A percentile compares a stretch with the other conserved stretches of the same genome.
Conservation (phyloP, 2,888 invertebrate genomes). For the Drosophila infuscata region DNA sequence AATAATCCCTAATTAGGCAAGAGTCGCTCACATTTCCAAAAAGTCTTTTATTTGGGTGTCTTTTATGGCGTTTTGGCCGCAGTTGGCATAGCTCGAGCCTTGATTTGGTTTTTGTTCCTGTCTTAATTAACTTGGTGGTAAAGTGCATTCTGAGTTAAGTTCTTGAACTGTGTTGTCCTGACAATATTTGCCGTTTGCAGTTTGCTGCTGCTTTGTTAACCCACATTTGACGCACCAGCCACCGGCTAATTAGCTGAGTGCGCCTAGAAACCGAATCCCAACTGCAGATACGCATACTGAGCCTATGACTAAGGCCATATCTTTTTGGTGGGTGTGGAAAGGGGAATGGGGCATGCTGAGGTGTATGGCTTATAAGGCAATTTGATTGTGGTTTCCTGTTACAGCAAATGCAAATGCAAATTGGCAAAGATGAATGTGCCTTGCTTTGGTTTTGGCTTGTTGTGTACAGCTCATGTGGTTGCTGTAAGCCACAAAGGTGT, state of each 20-base stretch:
- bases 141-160: constrained; percentile 51
- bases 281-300: constrained; percentile 7
- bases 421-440: constrained; percentile 64
- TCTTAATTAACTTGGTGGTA: constrained; percentile 79
- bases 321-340: background rate
- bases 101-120: constrained; percentile 35
- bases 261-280: constrained; percentile 39
- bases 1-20: constrained; percentile 73
- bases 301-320: constrained; percentile 20
- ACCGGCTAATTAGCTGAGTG: constrained; percentile 74
- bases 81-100: constrained; percentile 10
- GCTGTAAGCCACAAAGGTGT: background rate
- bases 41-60: constrained; percentile 7
- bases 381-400: constrained; percentile 28
- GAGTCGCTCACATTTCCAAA: constrained; percentile 13
- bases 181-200: constrained; percentile 34
- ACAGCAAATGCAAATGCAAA: constrained; percentile 63
- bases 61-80: constrained; percentile 6
- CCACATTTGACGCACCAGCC: constrained; percentile 68
- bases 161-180: constrained; percentile 37
- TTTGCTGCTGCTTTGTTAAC: constrained; percentile 41
- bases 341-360: background rate
- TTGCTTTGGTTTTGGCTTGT: constrained; percentile 41
- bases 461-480: constrained; percentile 2
- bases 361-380: constrained; percentile 53